Conservation (phyloP, 2,113 vertebrate species). For the Syngnathus floridae region DNA sequence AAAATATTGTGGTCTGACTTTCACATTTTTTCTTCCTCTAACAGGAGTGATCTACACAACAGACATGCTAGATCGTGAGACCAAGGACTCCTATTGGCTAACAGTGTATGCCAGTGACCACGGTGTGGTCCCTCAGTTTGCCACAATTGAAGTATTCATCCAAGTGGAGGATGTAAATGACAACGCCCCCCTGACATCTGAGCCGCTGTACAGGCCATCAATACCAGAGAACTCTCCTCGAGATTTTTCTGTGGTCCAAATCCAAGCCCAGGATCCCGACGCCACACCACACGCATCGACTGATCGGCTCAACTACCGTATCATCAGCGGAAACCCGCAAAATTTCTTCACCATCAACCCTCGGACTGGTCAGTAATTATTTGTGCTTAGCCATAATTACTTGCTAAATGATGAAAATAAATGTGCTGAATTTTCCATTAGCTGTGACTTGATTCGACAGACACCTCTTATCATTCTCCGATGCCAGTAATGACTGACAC, state of each 20-base stretch:
- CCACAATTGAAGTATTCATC: conserved; percentile 85
- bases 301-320: conserved; percentile 81
- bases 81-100: conserved; percentile 89
- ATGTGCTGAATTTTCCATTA: neutral
- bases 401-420: neutral
- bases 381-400: neutral
- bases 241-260: conserved; percentile 88
- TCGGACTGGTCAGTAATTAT: conserved; percentile 78
- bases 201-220: conserved; percentile 82
- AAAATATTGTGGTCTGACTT: neutral
- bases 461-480: neutral
- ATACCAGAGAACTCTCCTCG: conserved; percentile 89
- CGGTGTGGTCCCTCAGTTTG: conserved; percentile 86
- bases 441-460: neutral
- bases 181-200: conserved; percentile 88
- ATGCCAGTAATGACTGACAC: neutral
- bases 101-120: conserved; percentile 90
- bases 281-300: conserved; percentile 51
- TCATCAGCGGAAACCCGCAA: conserved; percentile 94
- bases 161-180: conserved; percentile 97
- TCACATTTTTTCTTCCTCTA: conserved; percentile 19
- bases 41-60: conserved; percentile 89
- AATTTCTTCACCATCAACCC: conserved; percentile 91
- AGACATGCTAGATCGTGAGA: conserved; percentile 89
- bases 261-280: conserved; percentile 92